A percentile compares a stretch with the other conserved stretches of the same genome.
Evolutionary conservation across 2,797 vertebrate species (phyloP).

Genomic region (Thalassophryne amazonica): DNA sequence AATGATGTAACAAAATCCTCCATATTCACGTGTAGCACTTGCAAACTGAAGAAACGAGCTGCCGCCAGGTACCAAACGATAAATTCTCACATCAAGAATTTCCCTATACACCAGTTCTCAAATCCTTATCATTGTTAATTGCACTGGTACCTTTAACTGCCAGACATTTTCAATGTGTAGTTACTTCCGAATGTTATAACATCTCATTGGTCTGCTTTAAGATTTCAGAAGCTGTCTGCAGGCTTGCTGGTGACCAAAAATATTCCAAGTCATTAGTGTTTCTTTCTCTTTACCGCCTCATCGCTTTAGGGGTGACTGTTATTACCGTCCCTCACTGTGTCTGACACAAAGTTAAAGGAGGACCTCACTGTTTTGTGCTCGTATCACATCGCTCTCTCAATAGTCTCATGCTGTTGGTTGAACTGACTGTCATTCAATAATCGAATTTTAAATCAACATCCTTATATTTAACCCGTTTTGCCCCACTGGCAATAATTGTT

Average conservation of each 20-base stretch:
- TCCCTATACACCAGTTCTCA: neutral
- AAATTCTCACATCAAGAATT: neutral
- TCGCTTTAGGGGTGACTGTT: conserved; percentile 44
- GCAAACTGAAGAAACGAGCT: neutral
- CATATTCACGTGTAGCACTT: neutral
- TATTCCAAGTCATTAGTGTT: conserved; percentile 50
- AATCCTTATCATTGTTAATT: conserved; percentile 16
- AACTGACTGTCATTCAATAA: conserved; percentile 36
- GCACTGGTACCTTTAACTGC: conserved; percentile 29
- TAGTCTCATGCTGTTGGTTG: conserved; percentile 14
- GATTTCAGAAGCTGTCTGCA: conserved; percentile 53
- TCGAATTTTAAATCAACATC: conserved; percentile 25
- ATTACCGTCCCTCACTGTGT: conserved; percentile 53
- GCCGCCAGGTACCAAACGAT: neutral
- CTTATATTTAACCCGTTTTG: no score
- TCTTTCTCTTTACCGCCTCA: conserved; percentile 34
- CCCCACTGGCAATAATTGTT: no score
- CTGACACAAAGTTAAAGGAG: conserved; percentile 53
- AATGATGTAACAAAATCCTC: no score
- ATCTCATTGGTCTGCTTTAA: conserved; percentile 39
- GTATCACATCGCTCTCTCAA: conserved; percentile 36
- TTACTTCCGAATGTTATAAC: conserved; percentile 31
- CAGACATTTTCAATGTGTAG: conserved; percentile 11
- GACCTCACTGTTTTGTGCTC: conserved; percentile 48
- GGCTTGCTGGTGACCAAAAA: conserved; percentile 43